These are phyloP conservation scores for Antrozous pallidus DNA, from an alignment of 2,797 vertebrate species.

Conservation along the genomic window DNA sequence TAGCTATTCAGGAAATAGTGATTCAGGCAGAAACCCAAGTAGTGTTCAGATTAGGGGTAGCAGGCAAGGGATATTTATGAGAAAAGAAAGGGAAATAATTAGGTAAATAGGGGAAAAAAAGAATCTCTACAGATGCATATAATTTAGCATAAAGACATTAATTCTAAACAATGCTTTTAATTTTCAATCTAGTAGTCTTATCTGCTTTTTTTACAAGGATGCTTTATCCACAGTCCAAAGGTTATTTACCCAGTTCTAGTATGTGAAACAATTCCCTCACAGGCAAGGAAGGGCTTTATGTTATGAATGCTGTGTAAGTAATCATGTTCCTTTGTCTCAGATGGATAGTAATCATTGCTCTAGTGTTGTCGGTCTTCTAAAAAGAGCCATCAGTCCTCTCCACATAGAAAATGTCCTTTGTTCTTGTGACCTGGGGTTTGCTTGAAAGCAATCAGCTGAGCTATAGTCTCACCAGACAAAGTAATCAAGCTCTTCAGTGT, in stretches of 20 bases:
- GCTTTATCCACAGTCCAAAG: neutral
- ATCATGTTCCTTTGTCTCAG: conserved; percentile 47
- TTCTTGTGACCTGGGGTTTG: neutral
- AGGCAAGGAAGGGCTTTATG: neutral
- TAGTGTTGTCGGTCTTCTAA: neutral
- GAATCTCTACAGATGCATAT: neutral
- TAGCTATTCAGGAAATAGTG: neutral
- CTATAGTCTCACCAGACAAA: conserved; percentile 18
- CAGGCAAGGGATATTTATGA: neutral
- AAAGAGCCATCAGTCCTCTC: neutral
- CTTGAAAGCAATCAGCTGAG: conserved; percentile 4
- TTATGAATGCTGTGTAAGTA: neutral
- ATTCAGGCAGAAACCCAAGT: neutral
- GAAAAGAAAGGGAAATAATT: neutral
- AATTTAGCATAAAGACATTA: neutral
- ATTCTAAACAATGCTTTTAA: neutral
- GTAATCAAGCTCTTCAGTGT: conserved; percentile 8
- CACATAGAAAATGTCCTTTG: neutral
- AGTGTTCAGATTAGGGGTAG: neutral
- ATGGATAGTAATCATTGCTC: conserved; percentile 8
- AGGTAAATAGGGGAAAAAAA: neutral
- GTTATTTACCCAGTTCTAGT: neutral
- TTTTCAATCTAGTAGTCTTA: neutral
- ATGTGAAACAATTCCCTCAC: neutral
- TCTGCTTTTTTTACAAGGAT: neutral